Evolutionary conservation across 1,140 invertebrate species (phyloP), one percentile per base, ranked within the genome.

Genomic region (Pollicipes pollicipes): DNA sequence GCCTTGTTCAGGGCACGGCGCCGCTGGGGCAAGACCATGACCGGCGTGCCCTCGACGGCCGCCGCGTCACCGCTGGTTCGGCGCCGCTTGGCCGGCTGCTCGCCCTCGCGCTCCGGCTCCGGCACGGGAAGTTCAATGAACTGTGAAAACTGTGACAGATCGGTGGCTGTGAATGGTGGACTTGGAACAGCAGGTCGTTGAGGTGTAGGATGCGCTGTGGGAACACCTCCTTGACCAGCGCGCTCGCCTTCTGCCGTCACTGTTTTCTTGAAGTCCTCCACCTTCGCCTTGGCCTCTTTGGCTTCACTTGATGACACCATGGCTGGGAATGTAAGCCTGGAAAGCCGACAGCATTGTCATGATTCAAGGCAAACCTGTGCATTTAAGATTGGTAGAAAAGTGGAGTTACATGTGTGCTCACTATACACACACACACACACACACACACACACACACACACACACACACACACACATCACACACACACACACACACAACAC

Each of bases 131-230:
- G 82, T 94, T 93, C 74, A 95, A 82, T 72, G 88, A 86, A 80
- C 85, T 83, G 79, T 93, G 87, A 64, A n/a, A 94, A 86, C 75
- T 89, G 87, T 66, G 82, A 80, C 69, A 92, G 85, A 76, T 88
- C 84, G 72, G 87, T 84, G 76, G 88, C 87, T 76, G 85, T 86
- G 77, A 94, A 91, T 76, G 87, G 85, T 69, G n/a, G 88, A 82
- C 45, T 88, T 90, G 75, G 90, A n/a, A 87, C 72, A 95, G 79
- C 63, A 95, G 79, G 74, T 88, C 86, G 81, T 95, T 93, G 68
- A 96, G 81, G 78, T 89, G 87, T 0, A 94, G 85, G 73, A 95
- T 94, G 81, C 93, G 94, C 77, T 90, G 88, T 2, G 93, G 93
- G 79, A 96, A 94, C 66, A 87, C 88, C 78, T 89, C 89, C 45